Conservation (phyloP, 2,797 vertebrate genomes). For the Micropoecilia bifurca region DNA sequence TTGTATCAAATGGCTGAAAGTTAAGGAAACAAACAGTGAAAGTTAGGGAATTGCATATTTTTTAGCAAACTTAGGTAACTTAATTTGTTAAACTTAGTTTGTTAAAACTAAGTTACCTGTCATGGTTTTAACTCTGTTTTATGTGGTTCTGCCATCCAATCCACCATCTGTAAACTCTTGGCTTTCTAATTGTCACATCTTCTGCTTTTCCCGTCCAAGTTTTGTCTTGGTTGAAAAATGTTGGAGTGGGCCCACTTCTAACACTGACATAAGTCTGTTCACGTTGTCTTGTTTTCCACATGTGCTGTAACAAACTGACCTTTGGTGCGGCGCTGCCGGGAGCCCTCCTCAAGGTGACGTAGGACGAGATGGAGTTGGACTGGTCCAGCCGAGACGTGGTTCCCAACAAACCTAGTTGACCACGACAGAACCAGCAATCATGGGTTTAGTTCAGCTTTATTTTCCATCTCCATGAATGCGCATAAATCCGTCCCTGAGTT, state of each 20-base stretch:
- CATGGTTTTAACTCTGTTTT: background rate
- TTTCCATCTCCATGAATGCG: too few species aligned
- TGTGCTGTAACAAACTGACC: conserved; percentile 63
- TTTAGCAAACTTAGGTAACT: background rate
- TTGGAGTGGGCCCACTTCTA: background rate
- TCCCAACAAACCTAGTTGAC: conserved; percentile 78
- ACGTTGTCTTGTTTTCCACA: background rate
- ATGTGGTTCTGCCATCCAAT: background rate
- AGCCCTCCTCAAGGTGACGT: conserved; percentile 88
- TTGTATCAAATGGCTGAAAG: background rate
- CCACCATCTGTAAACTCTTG: background rate
- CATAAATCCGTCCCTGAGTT: too few species aligned
- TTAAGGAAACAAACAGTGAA: background rate
- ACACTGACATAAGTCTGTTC: background rate
- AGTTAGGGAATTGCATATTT: background rate
- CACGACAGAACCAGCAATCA: background rate
- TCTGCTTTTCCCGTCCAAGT: background rate
- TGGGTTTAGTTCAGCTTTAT: background rate
- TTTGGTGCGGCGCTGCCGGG: conserved; percentile 78
- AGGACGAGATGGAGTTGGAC: conserved; percentile 86
- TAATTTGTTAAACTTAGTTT: too few species aligned
- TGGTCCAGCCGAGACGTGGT: conserved; percentile 87
- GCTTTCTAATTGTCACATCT: background rate
- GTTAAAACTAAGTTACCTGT: background rate
- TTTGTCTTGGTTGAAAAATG: background rate